phyloP scores from a whole-genome alignment of 2,797 vertebrate species.

The Premnoplex brunnescens region DNA sequence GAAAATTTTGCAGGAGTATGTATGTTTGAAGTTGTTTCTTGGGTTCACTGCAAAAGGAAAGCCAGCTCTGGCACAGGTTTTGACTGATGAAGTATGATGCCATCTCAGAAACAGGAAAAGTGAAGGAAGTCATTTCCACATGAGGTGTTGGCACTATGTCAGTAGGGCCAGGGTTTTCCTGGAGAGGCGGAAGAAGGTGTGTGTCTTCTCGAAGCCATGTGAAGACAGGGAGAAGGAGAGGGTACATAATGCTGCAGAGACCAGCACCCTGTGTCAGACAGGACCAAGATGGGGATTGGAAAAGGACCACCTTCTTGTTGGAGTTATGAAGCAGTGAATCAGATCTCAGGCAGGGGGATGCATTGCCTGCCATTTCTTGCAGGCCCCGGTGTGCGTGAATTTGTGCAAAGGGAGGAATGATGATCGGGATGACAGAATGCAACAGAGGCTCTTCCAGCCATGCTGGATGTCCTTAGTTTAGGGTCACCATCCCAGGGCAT shows the following conservation, averaged over 20 bases:
- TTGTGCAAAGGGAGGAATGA: neutral
- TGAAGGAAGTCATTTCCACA: neutral
- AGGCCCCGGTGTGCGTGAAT: fast-evolving
- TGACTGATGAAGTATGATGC: neutral
- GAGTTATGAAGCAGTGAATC: neutral
- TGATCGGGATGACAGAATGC: fast-evolving
- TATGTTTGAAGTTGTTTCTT: neutral
- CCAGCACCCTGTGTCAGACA: neutral
- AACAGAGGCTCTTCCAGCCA: neutral
- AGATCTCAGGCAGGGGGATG: neutral
- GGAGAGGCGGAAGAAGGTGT: neutral
- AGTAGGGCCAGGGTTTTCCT: neutral
- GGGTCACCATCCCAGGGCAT: neutral
- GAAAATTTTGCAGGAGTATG: neutral
- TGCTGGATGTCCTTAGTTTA: neutral
- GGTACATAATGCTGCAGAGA: neutral
- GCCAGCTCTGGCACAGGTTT: neutral
- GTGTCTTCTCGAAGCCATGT: neutral
- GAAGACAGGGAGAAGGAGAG: neutral
- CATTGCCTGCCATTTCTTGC: neutral
- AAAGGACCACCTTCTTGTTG: neutral
- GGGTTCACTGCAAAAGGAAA: neutral
- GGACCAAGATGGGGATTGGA: fast-evolving
- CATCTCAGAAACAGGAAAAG: neutral
- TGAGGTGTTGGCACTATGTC: neutral